Conservation (phyloP, 1,140 invertebrate species). For the Drosophila pseudoananassae region DNA sequence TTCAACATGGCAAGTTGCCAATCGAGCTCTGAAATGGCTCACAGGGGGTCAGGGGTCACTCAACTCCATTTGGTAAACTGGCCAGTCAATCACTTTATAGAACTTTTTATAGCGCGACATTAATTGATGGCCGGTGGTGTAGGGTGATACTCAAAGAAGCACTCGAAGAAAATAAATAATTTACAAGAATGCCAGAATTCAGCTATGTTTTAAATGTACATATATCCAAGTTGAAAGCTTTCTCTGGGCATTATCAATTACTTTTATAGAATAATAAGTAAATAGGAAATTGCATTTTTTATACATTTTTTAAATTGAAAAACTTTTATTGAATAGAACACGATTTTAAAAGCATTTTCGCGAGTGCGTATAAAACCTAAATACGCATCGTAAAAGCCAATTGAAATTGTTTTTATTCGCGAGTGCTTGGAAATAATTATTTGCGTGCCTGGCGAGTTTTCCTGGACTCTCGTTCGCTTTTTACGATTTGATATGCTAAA, state of each 20-base stretch:
- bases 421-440: slow-evolving; percentile 25
- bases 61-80: slow-evolving; percentile 43
- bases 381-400: slow-evolving; percentile 44
- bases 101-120: slow-evolving; percentile 76
- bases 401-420: slow-evolving; percentile 47
- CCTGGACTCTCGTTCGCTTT: slow-evolving; percentile 17
- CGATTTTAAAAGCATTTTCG: background rate
- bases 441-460: slow-evolving; percentile 32
- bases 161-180: slow-evolving; percentile 11
- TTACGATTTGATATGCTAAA: slow-evolving; percentile 62
- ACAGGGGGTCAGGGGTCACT: slow-evolving; percentile 56
- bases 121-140: slow-evolving; percentile 60
- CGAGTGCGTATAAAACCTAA: slow-evolving; percentile 19
- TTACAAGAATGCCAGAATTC: background rate
- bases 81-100: slow-evolving; percentile 80
- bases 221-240: no score
- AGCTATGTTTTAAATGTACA: no score
- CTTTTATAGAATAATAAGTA: background rate
- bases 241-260: no score
- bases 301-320: background rate
- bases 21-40: slow-evolving; percentile 27
- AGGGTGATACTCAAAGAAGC: slow-evolving; percentile 31
- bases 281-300: background rate
- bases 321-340: background rate
- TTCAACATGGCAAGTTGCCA: slow-evolving; percentile 72